These are phyloP conservation scores for Bubo blakistoni DNA, from an alignment of 2,113 vertebrate species.

Conservation along the genomic window DNA sequence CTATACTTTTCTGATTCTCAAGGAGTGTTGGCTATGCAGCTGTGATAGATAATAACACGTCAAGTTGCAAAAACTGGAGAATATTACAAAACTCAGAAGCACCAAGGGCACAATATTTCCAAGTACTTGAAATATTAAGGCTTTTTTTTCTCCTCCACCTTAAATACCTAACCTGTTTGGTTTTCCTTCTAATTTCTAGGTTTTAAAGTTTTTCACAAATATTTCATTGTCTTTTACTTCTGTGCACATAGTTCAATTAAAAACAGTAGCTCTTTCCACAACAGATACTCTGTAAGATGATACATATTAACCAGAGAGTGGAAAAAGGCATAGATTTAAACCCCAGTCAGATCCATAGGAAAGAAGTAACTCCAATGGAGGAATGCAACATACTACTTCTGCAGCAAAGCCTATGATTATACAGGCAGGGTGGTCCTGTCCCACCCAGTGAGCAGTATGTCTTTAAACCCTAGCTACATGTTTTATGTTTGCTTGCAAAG, in stretches of 20 bases:
- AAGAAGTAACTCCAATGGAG: not conserved
- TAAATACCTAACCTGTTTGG: not conserved
- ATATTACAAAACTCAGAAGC: not conserved
- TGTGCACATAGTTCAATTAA: not conserved
- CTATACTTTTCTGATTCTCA: not conserved
- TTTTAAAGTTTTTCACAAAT: not conserved
- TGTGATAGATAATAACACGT: not conserved
- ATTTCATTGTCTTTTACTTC: not conserved
- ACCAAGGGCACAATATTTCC: not conserved
- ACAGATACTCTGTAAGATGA: not conserved
- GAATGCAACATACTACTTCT: not conserved
- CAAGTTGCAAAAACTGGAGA: not conserved
- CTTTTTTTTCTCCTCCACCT: not conserved
- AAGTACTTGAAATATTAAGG: not conserved
- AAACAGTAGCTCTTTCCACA: not conserved
- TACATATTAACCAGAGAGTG: not conserved
- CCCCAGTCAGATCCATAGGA: not conserved
- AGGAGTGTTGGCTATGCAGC: not conserved
- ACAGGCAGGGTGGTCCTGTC: slow-evolving; percentile 41
- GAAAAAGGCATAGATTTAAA: not conserved
- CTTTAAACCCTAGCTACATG: not conserved
- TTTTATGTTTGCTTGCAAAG: not conserved
- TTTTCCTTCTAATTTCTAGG: not conserved
- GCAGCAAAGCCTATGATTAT: not conserved
- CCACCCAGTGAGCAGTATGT: not conserved